These are phyloP conservation scores for Xenopus laevis DNA, from an alignment of 2,113 vertebrate genomes.

Conservation along the genomic window DNA sequence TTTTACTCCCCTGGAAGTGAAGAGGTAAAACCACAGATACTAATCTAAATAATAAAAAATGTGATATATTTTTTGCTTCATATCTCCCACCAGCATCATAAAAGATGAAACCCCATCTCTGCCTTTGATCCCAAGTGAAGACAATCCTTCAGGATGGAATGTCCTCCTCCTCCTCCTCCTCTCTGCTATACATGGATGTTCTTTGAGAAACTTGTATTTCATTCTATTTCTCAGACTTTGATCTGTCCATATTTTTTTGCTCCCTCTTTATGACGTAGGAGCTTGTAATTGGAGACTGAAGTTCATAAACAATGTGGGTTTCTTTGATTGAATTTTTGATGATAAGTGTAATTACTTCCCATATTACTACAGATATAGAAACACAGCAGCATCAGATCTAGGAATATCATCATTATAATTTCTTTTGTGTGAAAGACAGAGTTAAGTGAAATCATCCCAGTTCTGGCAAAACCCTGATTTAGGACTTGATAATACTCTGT, in stretches of 20 bases:
- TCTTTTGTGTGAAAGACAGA: background rate
- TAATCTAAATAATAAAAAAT: conserved; percentile 44
- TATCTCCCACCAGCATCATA: conserved; percentile 44
- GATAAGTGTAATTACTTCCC: conserved; percentile 35
- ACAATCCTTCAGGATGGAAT: conserved; percentile 45
- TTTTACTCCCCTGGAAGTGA: conserved; percentile 18
- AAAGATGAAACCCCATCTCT: conserved; percentile 32
- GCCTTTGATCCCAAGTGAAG: conserved; percentile 41
- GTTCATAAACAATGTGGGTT: conserved; percentile 20
- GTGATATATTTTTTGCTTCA: conserved; percentile 35
- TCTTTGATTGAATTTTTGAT: conserved; percentile 34
- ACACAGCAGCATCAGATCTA: background rate
- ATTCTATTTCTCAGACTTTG: conserved; percentile 31
- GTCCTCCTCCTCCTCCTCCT: conserved; percentile 33
- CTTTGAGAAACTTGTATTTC: conserved; percentile 29
- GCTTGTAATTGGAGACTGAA: conserved; percentile 28
- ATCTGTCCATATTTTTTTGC: conserved; percentile 30
- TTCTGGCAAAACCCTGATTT: too few species aligned
- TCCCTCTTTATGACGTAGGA: conserved; percentile 23
- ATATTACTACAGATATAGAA: conserved; percentile 1
- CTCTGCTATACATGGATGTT: background rate
- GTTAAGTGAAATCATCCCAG: too few species aligned
- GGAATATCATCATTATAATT: background rate
- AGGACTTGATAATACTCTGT: too few species aligned
- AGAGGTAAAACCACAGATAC: conserved; percentile 37